A percentile compares a stretch with the other conserved stretches of the same genome.
These are phyloP conservation scores for Puma concolor DNA, from an alignment of 2,113 vertebrate species.

Conservation along the genomic window DNA sequence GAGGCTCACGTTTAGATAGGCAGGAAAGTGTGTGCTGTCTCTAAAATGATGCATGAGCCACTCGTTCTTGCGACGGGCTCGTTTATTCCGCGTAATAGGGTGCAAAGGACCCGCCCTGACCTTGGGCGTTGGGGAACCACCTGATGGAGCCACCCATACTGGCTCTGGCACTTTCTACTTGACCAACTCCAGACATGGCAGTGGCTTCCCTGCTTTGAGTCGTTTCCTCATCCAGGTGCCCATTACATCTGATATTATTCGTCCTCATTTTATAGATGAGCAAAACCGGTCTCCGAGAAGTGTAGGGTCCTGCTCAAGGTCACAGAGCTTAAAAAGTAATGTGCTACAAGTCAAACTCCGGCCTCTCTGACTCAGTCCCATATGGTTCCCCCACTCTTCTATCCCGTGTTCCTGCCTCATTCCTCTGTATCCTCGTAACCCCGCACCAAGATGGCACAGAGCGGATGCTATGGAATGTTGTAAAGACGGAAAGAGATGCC, in stretches of 20 bases:
- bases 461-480: rapidly evolving
- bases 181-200: rapidly evolving
- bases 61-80: rapidly evolving
- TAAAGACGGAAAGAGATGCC: neutral
- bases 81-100: rapidly evolving
- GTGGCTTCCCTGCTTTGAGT: no score
- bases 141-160: neutral
- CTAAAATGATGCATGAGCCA: rapidly evolving
- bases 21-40: rapidly evolving
- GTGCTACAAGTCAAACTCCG: neutral
- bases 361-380: neutral
- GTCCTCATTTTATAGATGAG: neutral
- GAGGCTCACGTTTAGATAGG: neutral
- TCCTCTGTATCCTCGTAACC: neutral
- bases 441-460: neutral
- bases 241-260: neutral
- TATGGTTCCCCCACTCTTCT: rapidly evolving
- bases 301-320: no score
- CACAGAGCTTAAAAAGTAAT: neutral
- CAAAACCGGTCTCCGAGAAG: neutral
- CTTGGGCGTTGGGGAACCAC: neutral
- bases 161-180: no score
- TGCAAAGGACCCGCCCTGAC: neutral
- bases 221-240: no score
- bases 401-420: rapidly evolving